Conservation (phyloP, 1,140 invertebrate species). For the Bombus superbus region DNA sequence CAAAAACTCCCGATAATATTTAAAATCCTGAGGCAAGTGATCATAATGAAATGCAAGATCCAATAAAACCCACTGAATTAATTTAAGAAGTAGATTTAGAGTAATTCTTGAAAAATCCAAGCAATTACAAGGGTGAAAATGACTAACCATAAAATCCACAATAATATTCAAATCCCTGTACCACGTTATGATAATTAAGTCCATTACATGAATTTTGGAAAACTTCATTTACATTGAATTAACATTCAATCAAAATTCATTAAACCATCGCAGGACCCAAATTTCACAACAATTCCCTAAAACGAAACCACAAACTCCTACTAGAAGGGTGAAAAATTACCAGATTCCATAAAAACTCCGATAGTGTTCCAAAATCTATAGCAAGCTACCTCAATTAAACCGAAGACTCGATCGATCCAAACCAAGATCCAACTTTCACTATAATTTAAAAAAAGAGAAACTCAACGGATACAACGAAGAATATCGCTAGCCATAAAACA, state of each 20-base stretch:
- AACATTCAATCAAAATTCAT: too few relatives aligned
- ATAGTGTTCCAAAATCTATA: neutral
- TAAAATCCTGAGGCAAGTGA: neutral
- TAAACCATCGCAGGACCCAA: too few relatives aligned
- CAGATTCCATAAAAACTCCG: neutral
- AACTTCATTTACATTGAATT: too few relatives aligned
- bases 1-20: neutral
- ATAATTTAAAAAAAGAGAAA: neutral
- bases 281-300: too few relatives aligned
- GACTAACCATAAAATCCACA: neutral
- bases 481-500: neutral
- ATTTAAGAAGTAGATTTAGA: too few relatives aligned
- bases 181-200: neutral
- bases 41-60: too few relatives aligned
- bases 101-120: too few relatives aligned
- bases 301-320: neutral
- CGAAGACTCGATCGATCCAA: neutral
- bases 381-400: neutral
- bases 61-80: too few relatives aligned
- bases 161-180: neutral
- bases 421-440: too few relatives aligned
- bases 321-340: neutral
- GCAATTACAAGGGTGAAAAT: too few relatives aligned
- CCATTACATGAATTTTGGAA: too few relatives aligned
- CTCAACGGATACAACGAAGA: neutral